Percentiles rank a stretch among this genome's conserved stretches.
phyloP scores from a whole-genome alignment of 2,888 invertebrate genomes.

The Hylaea fasciaria region DNA sequence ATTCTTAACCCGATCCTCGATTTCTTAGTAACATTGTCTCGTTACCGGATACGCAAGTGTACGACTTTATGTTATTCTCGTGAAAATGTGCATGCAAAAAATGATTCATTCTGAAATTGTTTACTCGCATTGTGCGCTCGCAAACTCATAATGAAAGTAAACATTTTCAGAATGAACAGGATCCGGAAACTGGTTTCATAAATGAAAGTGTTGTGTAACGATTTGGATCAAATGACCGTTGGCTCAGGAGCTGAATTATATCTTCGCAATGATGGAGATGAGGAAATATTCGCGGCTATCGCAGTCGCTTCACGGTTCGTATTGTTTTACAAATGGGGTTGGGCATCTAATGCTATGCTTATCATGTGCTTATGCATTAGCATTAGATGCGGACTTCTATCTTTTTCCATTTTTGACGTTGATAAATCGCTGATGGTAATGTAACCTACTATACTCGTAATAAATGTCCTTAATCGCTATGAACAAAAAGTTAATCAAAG shows the following conservation, averaged over 20 bases:
- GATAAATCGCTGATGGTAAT: conserved; percentile 9
- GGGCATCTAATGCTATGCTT: conserved; percentile 35
- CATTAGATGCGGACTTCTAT: conserved; percentile 25
- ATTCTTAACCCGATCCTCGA: conserved; percentile 72
- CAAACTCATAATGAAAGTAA: conserved; percentile 69
- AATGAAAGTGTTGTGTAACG: conserved; percentile 77
- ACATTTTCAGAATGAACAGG: conserved; percentile 70
- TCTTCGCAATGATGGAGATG: conserved; percentile 74
- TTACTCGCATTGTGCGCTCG: conserved; percentile 61
- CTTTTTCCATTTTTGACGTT: conserved; percentile 8
- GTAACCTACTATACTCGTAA: neutral
- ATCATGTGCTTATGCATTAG: conserved; percentile 22
- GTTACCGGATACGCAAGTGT: conserved; percentile 56
- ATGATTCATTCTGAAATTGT: conserved; percentile 45
- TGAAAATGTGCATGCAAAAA: conserved; percentile 49
- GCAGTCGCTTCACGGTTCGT: conserved; percentile 77
- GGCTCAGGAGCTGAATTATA: conserved; percentile 60
- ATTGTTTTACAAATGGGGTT: conserved; percentile 38
- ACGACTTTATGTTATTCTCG: conserved; percentile 55
- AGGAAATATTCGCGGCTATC: conserved; percentile 77
- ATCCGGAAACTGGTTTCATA: conserved; percentile 70
- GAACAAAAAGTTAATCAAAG: neutral
- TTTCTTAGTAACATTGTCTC: conserved; percentile 55
- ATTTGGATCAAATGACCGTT: conserved; percentile 68
- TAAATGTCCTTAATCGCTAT: conserved; percentile 1